Base-by-base conservation (phyloP, 2,888 invertebrate species). In the Brachylomia viminalis region DNA sequence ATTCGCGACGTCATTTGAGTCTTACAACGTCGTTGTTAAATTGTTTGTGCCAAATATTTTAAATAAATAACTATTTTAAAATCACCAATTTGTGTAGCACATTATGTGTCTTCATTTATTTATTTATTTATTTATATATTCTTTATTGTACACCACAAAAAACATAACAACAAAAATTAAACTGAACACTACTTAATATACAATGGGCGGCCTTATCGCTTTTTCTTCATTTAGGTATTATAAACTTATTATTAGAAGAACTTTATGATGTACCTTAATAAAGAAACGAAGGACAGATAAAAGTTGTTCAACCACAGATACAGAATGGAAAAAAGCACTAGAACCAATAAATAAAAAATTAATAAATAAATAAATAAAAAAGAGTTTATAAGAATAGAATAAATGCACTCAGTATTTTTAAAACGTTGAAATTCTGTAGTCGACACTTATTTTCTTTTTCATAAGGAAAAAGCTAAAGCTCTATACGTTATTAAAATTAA, bases 1-100 rank as follows among this genome's bases (percentile, higher is more conserved):
- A 61, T 54, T 38, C 45, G 17, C 30, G 38, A 56, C 47, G 38
- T 61, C 33, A 10, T 58, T 38, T 77, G 42, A 30, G 17, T 47
- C 61, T 52, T 75, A 52, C 66, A n/a, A n/a, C n/a, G n/a, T n/a
- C n/a, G 52, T 80, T 67, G 33, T 52, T 49, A 49, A n/a, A n/a
- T 59, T 62, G n/a, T 59, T 72, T 58, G 75, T 79, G 67, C 67
- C 80, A 80, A 80, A n/a, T 61, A 49, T 62, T 33, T 17, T 17
- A 2, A 54, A 13, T 10, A 47, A n/a, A 33, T 15, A 52, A 47
- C 33, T 33, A n/a, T 4, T 42, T 23, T 49, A 33, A 47, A 56
- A 38, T 47, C 47, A 17, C 2, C 8, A 7, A 58, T 23, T 45
- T 45, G 7, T 11, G 15, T 58, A 7, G 56, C 7, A 20, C 15